phyloP scores from a whole-genome alignment of 2,888 invertebrate species.

The Nesidiocoris tenuis region DNA sequence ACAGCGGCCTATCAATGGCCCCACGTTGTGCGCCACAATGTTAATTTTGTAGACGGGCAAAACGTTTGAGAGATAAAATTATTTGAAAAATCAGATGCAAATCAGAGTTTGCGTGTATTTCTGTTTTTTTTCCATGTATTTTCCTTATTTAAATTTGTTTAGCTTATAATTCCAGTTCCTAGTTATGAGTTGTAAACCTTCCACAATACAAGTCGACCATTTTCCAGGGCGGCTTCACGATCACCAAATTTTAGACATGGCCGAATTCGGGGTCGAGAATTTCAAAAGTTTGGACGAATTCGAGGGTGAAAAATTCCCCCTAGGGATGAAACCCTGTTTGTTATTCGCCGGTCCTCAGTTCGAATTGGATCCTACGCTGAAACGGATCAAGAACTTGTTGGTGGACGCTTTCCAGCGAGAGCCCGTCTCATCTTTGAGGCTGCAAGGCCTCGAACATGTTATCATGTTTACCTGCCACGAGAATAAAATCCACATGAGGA shows the following conservation, averaged over 20 bases:
- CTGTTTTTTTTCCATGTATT: too few relatives aligned
- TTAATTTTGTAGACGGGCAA: too few relatives aligned
- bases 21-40: too few relatives aligned
- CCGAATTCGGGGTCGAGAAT: conserved; percentile 86
- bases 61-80: too few relatives aligned
- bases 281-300: conserved; percentile 79
- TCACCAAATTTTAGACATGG: conserved; percentile 89
- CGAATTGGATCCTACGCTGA: conserved; percentile 76
- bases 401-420: conserved; percentile 91
- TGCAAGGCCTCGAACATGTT: conserved; percentile 93
- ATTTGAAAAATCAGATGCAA: too few relatives aligned
- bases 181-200: not conserved
- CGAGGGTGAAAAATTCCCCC: conserved; percentile 70
- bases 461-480: conserved; percentile 84
- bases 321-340: conserved; percentile 86
- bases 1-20: too few relatives aligned
- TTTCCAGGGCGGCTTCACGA: conserved; percentile 75
- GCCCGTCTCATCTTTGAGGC: conserved; percentile 72
- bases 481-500: conserved; percentile 74
- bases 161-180: not conserved
- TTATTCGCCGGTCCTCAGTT: conserved; percentile 90
- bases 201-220: not conserved
- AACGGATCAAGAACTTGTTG: conserved; percentile 82
- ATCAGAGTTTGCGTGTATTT: too few relatives aligned
- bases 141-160: too few relatives aligned